Percentiles rank a stretch among this genome's conserved stretches.
phyloP scores from a whole-genome alignment of 2,888 invertebrate genomes.

The Rotaria macrura region DNA sequence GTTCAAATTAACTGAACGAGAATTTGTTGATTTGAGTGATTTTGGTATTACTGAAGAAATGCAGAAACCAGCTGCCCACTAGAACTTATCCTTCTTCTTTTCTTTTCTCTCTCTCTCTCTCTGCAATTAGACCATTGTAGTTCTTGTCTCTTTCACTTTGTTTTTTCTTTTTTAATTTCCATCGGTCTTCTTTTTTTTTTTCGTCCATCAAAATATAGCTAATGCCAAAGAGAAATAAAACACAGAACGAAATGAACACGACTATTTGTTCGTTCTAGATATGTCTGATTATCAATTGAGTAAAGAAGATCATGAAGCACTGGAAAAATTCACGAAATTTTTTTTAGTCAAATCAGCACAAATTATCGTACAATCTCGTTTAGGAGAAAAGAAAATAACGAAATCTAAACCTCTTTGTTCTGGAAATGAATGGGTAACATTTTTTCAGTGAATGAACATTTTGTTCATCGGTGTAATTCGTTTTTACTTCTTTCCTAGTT shows the following conservation, averaged over 20 bases:
- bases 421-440: slow-evolving; percentile 44
- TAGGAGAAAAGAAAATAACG: slow-evolving; percentile 72
- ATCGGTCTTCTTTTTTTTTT: background rate
- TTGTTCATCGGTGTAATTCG: background rate
- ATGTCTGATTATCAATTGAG: slow-evolving; percentile 35
- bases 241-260: background rate
- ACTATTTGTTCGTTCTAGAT: background rate
- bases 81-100: background rate
- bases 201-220: background rate
- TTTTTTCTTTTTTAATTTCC: background rate
- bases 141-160: background rate
- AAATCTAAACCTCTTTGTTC: slow-evolving; percentile 57
- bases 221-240: background rate
- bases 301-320: slow-evolving; percentile 58
- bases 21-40: slow-evolving; percentile 31
- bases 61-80: background rate
- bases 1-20: slow-evolving; percentile 32
- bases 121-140: background rate
- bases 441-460: too few relatives aligned
- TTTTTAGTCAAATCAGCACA: slow-evolving; percentile 75
- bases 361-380: slow-evolving; percentile 78
- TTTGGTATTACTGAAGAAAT: slow-evolving; percentile 29
- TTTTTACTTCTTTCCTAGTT: slow-evolving; percentile 54
- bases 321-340: slow-evolving; percentile 79
- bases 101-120: too few relatives aligned